Evolutionary conservation across 2,113 vertebrate species (phyloP).

Genomic region (Leucoraja erinaceus): DNA sequence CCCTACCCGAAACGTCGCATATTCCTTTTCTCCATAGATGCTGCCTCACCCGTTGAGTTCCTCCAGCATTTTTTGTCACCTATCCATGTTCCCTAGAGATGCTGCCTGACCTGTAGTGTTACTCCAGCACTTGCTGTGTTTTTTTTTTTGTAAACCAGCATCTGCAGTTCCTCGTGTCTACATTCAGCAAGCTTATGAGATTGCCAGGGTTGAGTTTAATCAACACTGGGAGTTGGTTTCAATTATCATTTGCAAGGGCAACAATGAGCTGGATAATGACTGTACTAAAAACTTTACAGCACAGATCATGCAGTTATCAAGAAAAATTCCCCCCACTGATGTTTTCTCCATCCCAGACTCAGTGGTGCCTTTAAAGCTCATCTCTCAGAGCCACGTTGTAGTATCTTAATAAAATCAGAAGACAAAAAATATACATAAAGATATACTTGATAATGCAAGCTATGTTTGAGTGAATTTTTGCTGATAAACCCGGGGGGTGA

Average conservation of each 20-base stretch:
- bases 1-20: no score
- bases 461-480: not conserved
- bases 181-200: not conserved
- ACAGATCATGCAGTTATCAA: not conserved
- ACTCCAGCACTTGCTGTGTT: no score
- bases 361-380: not conserved
- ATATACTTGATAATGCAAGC: not conserved
- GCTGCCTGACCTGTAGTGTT: no score
- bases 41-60: no score
- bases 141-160: no score
- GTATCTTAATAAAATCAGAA: not conserved
- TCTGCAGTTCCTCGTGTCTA: no score
- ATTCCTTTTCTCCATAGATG: no score
- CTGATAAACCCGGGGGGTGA: constrained; percentile 15
- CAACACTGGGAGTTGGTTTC: not conserved
- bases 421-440: not conserved
- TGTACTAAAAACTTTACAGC: not conserved
- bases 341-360: not conserved
- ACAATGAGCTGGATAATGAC: not conserved
- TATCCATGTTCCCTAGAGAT: no score
- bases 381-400: not conserved
- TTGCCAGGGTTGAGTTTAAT: not conserved
- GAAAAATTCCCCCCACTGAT: not conserved
- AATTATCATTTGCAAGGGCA: not conserved
- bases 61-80: no score